Evolutionary conservation across 2,797 vertebrate genomes (phyloP).

Genomic region (Yasuhikotakia modesta): DNA sequence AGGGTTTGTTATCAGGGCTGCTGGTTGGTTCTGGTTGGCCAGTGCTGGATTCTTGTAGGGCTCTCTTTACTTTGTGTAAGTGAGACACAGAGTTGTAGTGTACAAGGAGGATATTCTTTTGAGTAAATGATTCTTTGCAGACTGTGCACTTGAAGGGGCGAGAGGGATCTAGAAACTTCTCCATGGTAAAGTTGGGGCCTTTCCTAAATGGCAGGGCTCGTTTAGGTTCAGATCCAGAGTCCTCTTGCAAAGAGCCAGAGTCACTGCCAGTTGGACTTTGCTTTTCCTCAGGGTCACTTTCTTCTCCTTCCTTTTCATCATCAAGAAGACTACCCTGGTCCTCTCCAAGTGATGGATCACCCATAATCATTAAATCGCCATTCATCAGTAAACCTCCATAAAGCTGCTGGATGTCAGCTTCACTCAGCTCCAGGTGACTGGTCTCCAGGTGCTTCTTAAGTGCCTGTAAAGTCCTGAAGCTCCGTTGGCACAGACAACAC

Average conservation of each 20-base stretch:
- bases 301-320: conserved; percentile 95
- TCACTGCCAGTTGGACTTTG: conserved; percentile 97
- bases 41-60: conserved; percentile 94
- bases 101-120: conserved; percentile 98
- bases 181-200: conserved; percentile 99
- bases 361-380: conserved; percentile 92
- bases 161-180: conserved; percentile 98
- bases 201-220: conserved; percentile 97
- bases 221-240: conserved; percentile 96
- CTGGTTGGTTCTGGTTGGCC: conserved; percentile 95
- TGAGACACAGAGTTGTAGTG: conserved; percentile 99
- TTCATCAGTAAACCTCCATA: conserved; percentile 95
- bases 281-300: conserved; percentile 96
- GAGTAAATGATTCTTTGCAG: conserved; percentile 99
- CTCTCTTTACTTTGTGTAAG: conserved; percentile 96
- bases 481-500: conserved; percentile 98
- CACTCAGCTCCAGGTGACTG: conserved; percentile 95
- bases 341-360: conserved; percentile 88
- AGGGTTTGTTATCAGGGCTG: conserved; percentile 98
- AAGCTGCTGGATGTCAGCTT: conserved; percentile 97
- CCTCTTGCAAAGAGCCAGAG: conserved; percentile 92
- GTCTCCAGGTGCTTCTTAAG: conserved; percentile 98
- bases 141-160: conserved; percentile 99
- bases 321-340: conserved; percentile 92
- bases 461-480: conserved; percentile 96